Conservation (phyloP, 2,113 vertebrate genomes). For the Petrocephalus microphthalmus region DNA sequence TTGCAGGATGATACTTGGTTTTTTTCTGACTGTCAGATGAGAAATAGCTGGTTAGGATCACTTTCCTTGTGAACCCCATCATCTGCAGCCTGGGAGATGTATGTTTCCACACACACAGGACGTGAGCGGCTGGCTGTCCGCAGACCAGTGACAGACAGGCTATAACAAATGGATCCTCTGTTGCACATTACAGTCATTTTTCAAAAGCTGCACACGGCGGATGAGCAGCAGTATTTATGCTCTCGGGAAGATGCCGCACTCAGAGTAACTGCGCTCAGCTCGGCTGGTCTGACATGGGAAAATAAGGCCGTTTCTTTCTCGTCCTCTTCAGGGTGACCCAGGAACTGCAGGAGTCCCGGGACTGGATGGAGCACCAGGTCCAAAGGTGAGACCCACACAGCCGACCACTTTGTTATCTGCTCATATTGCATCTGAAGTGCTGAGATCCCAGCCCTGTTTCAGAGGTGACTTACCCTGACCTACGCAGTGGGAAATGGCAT, state of each 20-base stretch:
- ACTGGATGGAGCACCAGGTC: constrained; percentile 25
- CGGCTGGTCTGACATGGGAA: neutral
- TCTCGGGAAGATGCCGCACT: neutral
- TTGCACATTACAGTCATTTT: neutral
- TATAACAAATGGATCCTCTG: neutral
- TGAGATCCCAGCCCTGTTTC: neutral
- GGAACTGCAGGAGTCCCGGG: constrained; percentile 26
- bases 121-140: neutral
- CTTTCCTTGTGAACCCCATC: constrained; percentile 30
- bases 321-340: constrained; percentile 27
- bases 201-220: neutral
- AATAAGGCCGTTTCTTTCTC: neutral
- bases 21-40: constrained; percentile 14
- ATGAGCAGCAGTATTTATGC: neutral
- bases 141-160: neutral
- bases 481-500: neutral
- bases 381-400: constrained; percentile 31
- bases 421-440: neutral
- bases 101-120: neutral
- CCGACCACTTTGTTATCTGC: neutral
- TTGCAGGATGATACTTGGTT: neutral
- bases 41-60: constrained; percentile 26
- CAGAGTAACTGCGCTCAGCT: neutral
- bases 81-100: neutral
- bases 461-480: neutral